phyloP scores from a whole-genome alignment of 2,888 invertebrate species.

The Hirtodrosophila cameraria region DNA sequence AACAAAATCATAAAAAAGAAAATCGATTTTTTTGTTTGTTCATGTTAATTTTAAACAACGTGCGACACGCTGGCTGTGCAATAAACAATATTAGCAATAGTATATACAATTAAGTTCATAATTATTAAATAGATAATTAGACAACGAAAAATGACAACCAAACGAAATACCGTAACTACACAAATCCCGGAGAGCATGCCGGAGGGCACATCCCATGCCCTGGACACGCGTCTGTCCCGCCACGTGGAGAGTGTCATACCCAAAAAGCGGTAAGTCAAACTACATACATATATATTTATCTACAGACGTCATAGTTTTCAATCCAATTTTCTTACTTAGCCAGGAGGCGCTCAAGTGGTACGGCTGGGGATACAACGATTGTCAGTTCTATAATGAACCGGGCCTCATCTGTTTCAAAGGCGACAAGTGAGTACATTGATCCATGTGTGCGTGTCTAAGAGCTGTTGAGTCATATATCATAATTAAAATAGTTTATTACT shows the following conservation, averaged over 20 bases:
- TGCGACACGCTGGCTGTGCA: constrained; percentile 38
- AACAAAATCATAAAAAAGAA: constrained; percentile 19
- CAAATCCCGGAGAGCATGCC: constrained; percentile 45
- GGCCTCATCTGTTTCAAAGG: constrained; percentile 91
- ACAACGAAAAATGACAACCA: constrained; percentile 46
- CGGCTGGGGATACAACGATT: constrained; percentile 99
- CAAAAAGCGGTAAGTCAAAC: constrained; percentile 77
- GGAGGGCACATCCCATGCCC: constrained; percentile 50
- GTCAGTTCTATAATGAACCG: constrained; percentile 90
- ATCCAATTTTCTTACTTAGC: constrained; percentile 84
- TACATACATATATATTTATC: not conserved
- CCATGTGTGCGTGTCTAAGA: not conserved
- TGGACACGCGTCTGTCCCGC: constrained; percentile 78
- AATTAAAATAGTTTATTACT: no score
- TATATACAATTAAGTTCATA: constrained; percentile 8
- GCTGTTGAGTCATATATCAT: not conserved
- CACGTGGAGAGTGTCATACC: constrained; percentile 82
- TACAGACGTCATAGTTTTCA: constrained; percentile 4
- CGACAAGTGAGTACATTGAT: constrained; percentile 87
- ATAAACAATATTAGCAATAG: constrained; percentile 10
- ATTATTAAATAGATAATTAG: not conserved
- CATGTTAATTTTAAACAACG: not conserved
- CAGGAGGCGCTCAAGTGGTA: constrained; percentile 98
- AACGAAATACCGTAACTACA: constrained; percentile 61
- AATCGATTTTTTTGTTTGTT: constrained; percentile 44